These are phyloP conservation scores for Leptatherina wallacei DNA, from an alignment of 2,797 vertebrate species.

Conservation along the genomic window DNA sequence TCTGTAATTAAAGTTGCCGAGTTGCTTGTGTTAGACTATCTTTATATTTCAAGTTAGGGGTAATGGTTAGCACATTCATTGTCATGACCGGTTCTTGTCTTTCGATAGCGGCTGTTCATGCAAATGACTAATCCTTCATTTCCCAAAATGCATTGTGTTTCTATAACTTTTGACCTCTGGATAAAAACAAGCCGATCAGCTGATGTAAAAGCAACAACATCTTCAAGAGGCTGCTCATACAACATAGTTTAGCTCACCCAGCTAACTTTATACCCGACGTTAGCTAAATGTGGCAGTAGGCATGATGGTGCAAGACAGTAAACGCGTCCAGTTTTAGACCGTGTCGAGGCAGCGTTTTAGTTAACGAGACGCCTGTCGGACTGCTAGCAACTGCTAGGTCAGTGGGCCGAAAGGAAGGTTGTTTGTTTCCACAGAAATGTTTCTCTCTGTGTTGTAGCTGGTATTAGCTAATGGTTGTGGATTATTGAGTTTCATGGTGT, in stretches of 20 bases:
- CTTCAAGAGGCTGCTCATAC: conserved; percentile 45
- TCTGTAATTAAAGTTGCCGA: not conserved
- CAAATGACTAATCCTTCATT: conserved; percentile 42
- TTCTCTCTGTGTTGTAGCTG: conserved; percentile 33
- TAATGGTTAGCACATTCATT: not conserved
- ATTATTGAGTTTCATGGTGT: not conserved
- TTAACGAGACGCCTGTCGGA: conserved; percentile 18
- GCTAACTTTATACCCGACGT: conserved; percentile 31
- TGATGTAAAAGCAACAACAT: conserved; percentile 83
- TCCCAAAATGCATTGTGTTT: conserved; percentile 66
- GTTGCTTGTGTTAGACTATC: not conserved
- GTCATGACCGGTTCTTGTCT: not conserved
- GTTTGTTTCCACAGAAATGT: conserved; percentile 37
- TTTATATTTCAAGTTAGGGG: rapidly evolving
- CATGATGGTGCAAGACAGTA: not conserved
- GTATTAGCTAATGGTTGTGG: not conserved
- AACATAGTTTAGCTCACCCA: conserved; percentile 39
- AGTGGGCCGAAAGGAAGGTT: conserved; percentile 56
- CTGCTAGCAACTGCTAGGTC: conserved; percentile 58
- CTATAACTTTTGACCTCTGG: conserved; percentile 73
- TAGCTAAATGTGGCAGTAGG: conserved; percentile 28
- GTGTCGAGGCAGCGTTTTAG: conserved; percentile 43
- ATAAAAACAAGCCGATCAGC: conserved; percentile 88
- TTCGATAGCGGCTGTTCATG: not conserved
- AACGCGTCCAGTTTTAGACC: conserved; percentile 29